A percentile compares a stretch with the other conserved stretches of the same genome.
phyloP scores from a whole-genome alignment of 2,113 vertebrate genomes.

The Dromas ardeola region DNA sequence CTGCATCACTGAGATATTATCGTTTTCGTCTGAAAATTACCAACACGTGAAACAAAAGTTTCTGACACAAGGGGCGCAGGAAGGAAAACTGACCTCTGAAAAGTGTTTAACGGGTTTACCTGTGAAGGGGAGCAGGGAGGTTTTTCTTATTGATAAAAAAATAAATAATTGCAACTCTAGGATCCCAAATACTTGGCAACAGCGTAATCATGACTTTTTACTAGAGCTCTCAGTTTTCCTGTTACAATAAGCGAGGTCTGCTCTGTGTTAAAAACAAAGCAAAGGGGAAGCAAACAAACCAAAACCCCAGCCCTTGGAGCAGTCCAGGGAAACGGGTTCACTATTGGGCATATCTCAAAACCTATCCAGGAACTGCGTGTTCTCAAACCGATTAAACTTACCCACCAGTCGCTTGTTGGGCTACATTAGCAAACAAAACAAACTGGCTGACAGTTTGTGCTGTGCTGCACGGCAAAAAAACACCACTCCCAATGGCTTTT shows the following conservation, averaged over 20 bases:
- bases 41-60: background rate
- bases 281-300: conserved; percentile 40
- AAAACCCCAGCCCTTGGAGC: background rate
- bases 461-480: background rate
- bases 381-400: background rate
- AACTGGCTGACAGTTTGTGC: background rate
- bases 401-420: conserved; percentile 8
- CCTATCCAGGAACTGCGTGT: conserved; percentile 29
- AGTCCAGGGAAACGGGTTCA: conserved; percentile 10
- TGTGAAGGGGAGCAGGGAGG: background rate
- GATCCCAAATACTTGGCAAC: background rate
- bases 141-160: background rate
- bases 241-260: conserved; percentile 19
- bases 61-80: background rate
- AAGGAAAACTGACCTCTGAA: background rate
- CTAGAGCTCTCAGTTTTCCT: background rate
- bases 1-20: background rate
- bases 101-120: background rate
- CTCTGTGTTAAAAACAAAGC: conserved; percentile 22
- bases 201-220: background rate
- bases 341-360: background rate
- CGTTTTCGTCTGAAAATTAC: background rate
- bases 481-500: conserved; percentile 33
- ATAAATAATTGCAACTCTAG: background rate
- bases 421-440: conserved; percentile 57